Evolutionary conservation across 2,113 vertebrate genomes (phyloP).

Genomic region (Galemys pyrenaicus): DNA sequence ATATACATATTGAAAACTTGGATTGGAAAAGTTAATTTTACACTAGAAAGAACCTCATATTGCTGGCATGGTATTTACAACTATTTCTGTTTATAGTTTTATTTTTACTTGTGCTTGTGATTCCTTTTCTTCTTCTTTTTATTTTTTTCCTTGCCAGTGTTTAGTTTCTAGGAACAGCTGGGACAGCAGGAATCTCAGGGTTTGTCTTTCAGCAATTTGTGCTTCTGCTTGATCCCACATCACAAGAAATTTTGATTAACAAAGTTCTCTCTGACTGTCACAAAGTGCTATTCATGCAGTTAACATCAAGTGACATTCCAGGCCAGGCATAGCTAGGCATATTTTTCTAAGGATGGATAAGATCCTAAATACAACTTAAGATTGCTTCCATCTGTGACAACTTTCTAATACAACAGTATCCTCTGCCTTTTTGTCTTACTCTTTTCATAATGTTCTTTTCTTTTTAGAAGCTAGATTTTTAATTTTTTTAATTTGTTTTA

Average conservation of each 20-base stretch:
- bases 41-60: not conserved
- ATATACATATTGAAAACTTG: not conserved
- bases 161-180: not conserved
- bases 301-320: not conserved
- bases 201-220: not conserved
- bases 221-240: not conserved
- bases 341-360: not conserved
- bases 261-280: not conserved
- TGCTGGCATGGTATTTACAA: accelerated
- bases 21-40: not conserved
- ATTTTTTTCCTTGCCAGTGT: not conserved
- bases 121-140: not conserved
- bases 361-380: not conserved
- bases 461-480: too few species aligned
- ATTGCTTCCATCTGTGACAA: not conserved
- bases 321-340: not conserved
- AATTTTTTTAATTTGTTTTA: too few species aligned
- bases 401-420: not conserved
- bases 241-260: not conserved
- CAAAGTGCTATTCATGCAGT: not conserved
- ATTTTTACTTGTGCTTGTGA: not conserved
- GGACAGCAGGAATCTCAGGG: not conserved
- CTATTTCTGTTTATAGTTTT: not conserved
- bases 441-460: not conserved
- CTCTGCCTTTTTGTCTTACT: not conserved